These are phyloP conservation scores for Pangasius larnaudii DNA, from an alignment of 2,797 vertebrate genomes.

Conservation along the genomic window DNA sequence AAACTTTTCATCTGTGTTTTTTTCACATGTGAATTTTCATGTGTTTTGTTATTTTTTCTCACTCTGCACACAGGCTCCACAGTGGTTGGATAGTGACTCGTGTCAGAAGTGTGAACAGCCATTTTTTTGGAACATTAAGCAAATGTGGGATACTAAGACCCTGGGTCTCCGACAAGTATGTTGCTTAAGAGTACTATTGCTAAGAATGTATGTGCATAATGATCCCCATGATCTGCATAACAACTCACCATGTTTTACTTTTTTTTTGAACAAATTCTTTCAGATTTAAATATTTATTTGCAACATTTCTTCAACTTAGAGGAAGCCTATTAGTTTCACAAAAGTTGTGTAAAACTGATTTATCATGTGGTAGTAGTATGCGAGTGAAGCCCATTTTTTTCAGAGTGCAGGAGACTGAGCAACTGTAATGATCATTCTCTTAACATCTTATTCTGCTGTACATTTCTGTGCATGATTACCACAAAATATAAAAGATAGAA, in stretches of 20 bases:
- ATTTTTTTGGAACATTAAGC: conserved; percentile 91
- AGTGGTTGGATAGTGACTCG: conserved; percentile 87
- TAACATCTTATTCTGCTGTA: background rate
- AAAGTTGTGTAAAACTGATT: background rate
- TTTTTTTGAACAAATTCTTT: background rate
- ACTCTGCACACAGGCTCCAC: conserved; percentile 77
- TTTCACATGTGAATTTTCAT: background rate
- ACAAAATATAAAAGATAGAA: background rate
- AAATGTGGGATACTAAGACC: conserved; percentile 94
- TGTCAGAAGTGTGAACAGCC: conserved; percentile 89
- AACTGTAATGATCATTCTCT: background rate
- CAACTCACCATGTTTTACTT: background rate
- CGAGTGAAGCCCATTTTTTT: background rate
- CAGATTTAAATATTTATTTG: background rate
- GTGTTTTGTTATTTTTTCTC: background rate
- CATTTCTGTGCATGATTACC: background rate
- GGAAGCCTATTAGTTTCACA: background rate
- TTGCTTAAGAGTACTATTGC: background rate
- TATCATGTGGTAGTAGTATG: background rate
- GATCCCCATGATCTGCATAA: background rate
- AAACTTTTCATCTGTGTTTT: background rate
- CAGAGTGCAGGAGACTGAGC: background rate
- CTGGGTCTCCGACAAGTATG: conserved; percentile 91
- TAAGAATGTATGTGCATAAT: background rate
- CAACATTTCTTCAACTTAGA: background rate